Conservation (phyloP, 2,113 vertebrate genomes). For the Macroglossus sobrinus region DNA sequence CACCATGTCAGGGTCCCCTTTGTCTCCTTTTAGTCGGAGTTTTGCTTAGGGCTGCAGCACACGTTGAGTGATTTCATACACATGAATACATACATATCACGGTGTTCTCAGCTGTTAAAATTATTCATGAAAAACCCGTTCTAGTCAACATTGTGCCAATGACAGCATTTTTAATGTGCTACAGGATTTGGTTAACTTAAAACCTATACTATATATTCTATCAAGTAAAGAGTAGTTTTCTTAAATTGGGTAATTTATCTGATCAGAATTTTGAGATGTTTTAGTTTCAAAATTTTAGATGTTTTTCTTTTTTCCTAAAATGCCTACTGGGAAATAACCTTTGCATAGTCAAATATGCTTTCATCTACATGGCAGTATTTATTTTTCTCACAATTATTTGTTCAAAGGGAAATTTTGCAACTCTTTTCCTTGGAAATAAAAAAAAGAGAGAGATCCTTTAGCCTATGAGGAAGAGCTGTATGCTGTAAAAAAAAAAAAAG, state of each 20-base stretch:
- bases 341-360: background rate
- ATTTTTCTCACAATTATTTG: background rate
- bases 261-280: background rate
- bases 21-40: background rate
- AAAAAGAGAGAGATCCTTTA: background rate
- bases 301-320: background rate
- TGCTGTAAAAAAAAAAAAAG: background rate
- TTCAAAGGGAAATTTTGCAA: background rate
- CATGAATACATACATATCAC: background rate
- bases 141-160: background rate
- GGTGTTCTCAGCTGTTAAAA: background rate
- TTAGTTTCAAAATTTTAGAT: background rate
- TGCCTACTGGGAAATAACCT: background rate
- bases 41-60: background rate
- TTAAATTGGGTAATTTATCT: background rate
- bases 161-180: background rate
- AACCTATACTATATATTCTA: background rate
- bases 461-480: background rate
- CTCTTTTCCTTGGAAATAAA: background rate
- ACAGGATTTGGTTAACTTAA: background rate
- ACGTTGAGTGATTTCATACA: background rate
- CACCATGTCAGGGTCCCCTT: background rate
- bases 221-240: background rate
- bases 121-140: background rate
- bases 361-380: background rate